Evolutionary conservation across 2,888 invertebrate species (phyloP), one percentile per base, ranked within the genome.

Genomic region (Timema cristinae): DNA sequence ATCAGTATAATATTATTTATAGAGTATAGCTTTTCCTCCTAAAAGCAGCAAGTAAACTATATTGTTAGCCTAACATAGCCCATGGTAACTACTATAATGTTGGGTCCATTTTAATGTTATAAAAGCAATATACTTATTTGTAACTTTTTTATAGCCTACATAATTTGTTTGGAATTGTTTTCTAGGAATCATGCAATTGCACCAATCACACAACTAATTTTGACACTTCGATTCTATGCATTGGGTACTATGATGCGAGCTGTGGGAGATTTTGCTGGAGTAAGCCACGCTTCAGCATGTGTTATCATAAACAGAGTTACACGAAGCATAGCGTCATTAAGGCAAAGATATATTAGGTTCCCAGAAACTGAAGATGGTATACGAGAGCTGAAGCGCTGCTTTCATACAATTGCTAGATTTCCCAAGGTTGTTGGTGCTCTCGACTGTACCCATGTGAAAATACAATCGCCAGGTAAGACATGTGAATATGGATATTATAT

Each of bases 171-270:
- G 32, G 4, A 32, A 32, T 52, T 52, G 10, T 52, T 52, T 67
- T 67, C 11, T 50, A 67, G 67, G 32, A 70, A 70, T 48, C 7
- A 66, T 70, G 47, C 63, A 7, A 15, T 70, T 15, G n/a, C 61
- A 6, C 63, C 63, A 10, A 63, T 48, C 16, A 70, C 61, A 50
- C 70, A 49, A 8, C 70, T 70, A 2, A n/a, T 70, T 11, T 49
- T 70, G 13, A 66, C 70, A 8, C 51, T 70, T 47, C 11, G 70
- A 47, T 70, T 70, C 15, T 70, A 66, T 66, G 70, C 70, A 32
- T 50, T 50, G 11, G 70, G 66, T 5, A 16, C 61, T n/a, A n/a
- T 50, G 7, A 15, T 70, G 6, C 50, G 51, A 15, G 50, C 50
- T 8, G 66, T 49, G n/a, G 63, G 70, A 49, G 70, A 70, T n/a